These are phyloP conservation scores for Ormyrus thymus DNA, from an alignment of 2,888 invertebrate genomes.

Conservation along the genomic window DNA sequence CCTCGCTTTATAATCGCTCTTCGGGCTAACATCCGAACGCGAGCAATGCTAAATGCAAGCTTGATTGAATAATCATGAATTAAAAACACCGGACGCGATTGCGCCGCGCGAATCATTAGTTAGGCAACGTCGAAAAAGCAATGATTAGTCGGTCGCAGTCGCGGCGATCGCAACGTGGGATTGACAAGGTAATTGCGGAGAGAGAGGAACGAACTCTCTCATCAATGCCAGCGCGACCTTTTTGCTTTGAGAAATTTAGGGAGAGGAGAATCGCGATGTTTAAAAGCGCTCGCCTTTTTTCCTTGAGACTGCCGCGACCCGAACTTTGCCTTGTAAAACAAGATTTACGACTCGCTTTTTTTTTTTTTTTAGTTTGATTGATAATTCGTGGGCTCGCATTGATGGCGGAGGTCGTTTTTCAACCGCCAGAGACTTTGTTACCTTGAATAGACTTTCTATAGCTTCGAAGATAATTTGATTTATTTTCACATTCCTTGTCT, in stretches of 20 bases:
- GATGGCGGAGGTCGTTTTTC: constrained; percentile 73
- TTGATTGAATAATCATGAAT: not conserved
- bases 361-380: constrained; percentile 24
- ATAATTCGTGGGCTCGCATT: constrained; percentile 68
- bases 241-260: constrained; percentile 27
- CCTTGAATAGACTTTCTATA: constrained; percentile 68
- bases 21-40: constrained; percentile 15
- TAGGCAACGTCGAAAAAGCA: not conserved
- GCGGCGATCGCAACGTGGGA: constrained; percentile 71
- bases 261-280: constrained; percentile 1
- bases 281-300: too few species aligned
- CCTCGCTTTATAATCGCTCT: not conserved
- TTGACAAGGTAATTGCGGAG: constrained; percentile 70
- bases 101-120: not conserved
- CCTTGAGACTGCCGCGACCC: not conserved
- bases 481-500: too few species aligned
- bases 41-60: not conserved
- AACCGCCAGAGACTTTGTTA: constrained; percentile 73
- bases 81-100: too few species aligned
- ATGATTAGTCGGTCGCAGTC: constrained; percentile 45
- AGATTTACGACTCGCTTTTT: not conserved
- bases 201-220: constrained; percentile 73
- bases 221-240: constrained; percentile 70
- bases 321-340: not conserved
- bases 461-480: constrained; percentile 8